These are phyloP conservation scores for Sycophaga agraensis DNA, from an alignment of 1,140 invertebrate genomes.

Conservation along the genomic window DNA sequence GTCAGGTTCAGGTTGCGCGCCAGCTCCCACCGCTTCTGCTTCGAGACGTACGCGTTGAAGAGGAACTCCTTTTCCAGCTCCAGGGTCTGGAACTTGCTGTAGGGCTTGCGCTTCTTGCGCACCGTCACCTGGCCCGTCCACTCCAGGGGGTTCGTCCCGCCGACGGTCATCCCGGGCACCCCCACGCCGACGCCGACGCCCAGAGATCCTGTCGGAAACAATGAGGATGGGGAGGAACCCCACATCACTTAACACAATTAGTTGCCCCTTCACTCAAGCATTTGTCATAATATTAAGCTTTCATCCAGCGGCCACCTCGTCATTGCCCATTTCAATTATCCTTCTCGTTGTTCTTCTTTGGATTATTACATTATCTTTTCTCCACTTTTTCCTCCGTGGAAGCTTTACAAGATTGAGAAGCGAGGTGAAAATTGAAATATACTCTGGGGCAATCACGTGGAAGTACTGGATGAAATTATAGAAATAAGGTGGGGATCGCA, in stretches of 20 bases:
- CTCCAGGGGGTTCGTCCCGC: constrained; percentile 78
- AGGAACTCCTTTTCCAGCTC: constrained; percentile 97
- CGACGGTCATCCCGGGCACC: constrained; percentile 59
- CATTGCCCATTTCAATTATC: too few species aligned
- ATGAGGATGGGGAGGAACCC: constrained; percentile 64
- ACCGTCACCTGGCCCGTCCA: constrained; percentile 92
- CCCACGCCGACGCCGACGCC: constrained; percentile 72
- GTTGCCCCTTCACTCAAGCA: too few species aligned
- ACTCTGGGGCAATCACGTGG: too few species aligned
- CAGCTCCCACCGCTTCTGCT: constrained; percentile 96
- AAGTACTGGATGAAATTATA: too few species aligned
- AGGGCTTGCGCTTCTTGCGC: constrained; percentile 95
- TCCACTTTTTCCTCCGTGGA: too few species aligned
- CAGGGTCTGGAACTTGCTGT: constrained; percentile 94
- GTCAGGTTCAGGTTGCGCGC: constrained; percentile 90
- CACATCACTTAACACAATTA: constrained; percentile 68
- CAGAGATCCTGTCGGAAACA: constrained; percentile 64
- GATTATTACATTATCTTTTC: too few species aligned
- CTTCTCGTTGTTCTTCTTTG: too few species aligned
- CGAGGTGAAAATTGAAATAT: too few species aligned
- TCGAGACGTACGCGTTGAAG: constrained; percentile 94
- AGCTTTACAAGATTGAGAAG: too few species aligned
- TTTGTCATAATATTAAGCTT: too few species aligned
- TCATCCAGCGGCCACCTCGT: too few species aligned
- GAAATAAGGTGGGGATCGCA: too few species aligned